Evolutionary conservation across 2,113 vertebrate species (phyloP).

Genomic region (Hiodon alosoides): DNA sequence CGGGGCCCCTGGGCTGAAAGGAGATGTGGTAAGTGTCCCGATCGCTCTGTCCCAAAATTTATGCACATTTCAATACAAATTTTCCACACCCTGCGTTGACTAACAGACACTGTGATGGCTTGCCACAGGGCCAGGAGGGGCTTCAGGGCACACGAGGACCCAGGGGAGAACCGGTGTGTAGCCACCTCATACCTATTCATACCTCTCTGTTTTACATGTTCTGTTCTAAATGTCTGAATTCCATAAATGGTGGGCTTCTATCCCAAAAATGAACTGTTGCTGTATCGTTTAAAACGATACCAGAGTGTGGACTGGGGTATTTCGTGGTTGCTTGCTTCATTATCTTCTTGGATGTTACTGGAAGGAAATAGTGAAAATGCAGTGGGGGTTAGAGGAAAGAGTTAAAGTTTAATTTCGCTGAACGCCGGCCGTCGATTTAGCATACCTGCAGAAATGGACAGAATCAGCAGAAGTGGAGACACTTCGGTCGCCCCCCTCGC

Average conservation of each 20-base stretch:
- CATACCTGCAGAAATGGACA: not conserved
- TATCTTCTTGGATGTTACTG: too few relatives aligned
- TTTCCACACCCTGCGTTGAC: not conserved
- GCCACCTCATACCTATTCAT: not conserved
- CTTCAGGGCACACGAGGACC: slow-evolving; percentile 59
- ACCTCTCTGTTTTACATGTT: not conserved
- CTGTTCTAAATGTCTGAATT: too few relatives aligned
- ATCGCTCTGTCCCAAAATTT: not conserved
- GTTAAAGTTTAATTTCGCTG: too few relatives aligned
- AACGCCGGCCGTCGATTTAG: not conserved
- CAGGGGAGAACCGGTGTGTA: slow-evolving; percentile 67
- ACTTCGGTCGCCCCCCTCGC: not conserved
- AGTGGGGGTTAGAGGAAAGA: too few relatives aligned
- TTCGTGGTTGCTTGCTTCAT: too few relatives aligned
- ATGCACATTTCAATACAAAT: too few relatives aligned
- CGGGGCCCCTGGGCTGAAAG: slow-evolving; percentile 68
- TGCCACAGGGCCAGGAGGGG: slow-evolving; percentile 54
- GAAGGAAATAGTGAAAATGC: too few relatives aligned
- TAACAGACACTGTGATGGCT: slow-evolving; percentile 10
- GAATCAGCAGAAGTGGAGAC: not conserved
- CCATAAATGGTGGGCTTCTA: too few relatives aligned
- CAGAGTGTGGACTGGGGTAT: too few relatives aligned
- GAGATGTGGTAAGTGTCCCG: slow-evolving; percentile 65
- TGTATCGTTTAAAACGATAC: too few relatives aligned
- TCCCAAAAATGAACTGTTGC: too few relatives aligned